Base-by-base conservation (phyloP, 2,797 vertebrate species). In the Semotilus atromaculatus region DNA sequence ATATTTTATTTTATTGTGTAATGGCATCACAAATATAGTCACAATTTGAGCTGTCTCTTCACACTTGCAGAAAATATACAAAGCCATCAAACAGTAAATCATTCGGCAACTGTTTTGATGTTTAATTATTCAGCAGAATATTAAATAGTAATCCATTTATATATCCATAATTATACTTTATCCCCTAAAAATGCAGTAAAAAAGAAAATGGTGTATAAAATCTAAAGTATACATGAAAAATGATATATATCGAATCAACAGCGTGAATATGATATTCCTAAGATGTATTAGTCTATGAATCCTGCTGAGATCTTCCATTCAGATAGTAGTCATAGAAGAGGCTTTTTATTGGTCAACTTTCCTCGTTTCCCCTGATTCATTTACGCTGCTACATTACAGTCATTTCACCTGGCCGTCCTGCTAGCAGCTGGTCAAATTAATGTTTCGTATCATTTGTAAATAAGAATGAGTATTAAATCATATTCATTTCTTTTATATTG, bases 401-500 rank as follows among this genome's bases (percentile, higher is more conserved):
- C 51, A 87, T 86, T 66, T 81, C 29, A 51, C 86, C 91, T 86
- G 88, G 93, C 91, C 90, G 92, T 91, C 72, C 88, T 81, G 85
- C 90, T 89, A 90, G 19, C 88, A 93, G 92, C 91, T 94, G 94
- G 92, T 96, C 93, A 95, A 95, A 93, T 91, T 93, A 94, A 96
- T 96, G 94, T 96, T 96, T 94, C 90, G 89, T 95, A 92, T 91
- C 84, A 92, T 96, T 97, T 98, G 95, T 97, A 98, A 95, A 97
- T 97, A 94, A 89, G 87, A 94, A 91, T 94, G 93, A 93, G 94
- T 88, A 72, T 85, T 90, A 80, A 93, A 91, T 86, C 51, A 91
- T 93, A 92, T 92, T 92, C 89, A 97, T 96, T 97, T 96, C 94
- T 96, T 98, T 97, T 96, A 92, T 96, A 97, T 96, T 81, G 92